Conservation (phyloP, 2,888 invertebrate genomes). For the Ashinkailepas kermadecensis region DNA sequence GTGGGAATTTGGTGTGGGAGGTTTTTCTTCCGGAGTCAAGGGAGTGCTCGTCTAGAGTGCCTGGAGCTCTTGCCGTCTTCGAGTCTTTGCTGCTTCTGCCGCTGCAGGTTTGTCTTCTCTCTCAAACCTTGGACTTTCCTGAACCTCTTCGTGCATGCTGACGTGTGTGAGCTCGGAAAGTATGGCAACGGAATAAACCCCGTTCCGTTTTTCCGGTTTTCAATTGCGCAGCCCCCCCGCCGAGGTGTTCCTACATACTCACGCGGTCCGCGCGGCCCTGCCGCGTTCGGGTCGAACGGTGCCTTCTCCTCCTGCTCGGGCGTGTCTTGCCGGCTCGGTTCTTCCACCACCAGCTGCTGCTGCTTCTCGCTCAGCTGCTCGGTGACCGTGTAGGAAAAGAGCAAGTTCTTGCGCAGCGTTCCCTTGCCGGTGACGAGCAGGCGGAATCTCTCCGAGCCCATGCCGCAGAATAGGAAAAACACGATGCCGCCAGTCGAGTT, state of each 20-base stretch:
- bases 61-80: too few species aligned
- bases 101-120: too few species aligned
- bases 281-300: not conserved
- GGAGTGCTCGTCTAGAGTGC: too few species aligned
- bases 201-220: too few species aligned
- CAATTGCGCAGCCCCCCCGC: too few species aligned
- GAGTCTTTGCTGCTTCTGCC: too few species aligned
- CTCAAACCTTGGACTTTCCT: too few species aligned
- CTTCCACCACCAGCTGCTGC: slow-evolving; percentile 5
- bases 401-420: slow-evolving; percentile 4
- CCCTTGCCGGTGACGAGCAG: slow-evolving; percentile 30
- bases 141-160: too few species aligned
- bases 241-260: not conserved
- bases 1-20: too few species aligned
- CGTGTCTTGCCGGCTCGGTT: not conserved
- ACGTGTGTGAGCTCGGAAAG: too few species aligned
- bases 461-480: slow-evolving; percentile 33
- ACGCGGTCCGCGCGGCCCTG: not conserved
- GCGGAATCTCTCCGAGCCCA: slow-evolving; percentile 31
- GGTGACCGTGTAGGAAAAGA: not conserved
- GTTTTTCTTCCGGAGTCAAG: too few species aligned
- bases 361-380: slow-evolving; percentile 16
- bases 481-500: slow-evolving; percentile 30
- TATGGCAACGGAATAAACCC: too few species aligned
- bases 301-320: not conserved